phyloP scores from a whole-genome alignment of 2,888 invertebrate species.

The Beris chalybata region DNA sequence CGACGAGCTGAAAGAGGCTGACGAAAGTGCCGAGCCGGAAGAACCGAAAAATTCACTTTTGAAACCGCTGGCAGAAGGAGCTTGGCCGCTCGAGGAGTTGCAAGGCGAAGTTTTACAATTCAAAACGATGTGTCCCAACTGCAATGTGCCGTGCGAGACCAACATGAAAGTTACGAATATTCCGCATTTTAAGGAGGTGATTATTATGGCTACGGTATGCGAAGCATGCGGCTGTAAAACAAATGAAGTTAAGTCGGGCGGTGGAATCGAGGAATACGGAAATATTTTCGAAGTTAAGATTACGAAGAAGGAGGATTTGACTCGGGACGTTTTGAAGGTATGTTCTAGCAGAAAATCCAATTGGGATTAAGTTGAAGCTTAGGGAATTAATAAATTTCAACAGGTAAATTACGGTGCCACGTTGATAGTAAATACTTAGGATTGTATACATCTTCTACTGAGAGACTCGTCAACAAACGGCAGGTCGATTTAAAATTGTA shows the following conservation, averaged over 20 bases:
- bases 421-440: no score
- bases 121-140: slow-evolving; percentile 82
- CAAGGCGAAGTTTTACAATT: slow-evolving; percentile 81
- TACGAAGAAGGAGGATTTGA: slow-evolving; percentile 73
- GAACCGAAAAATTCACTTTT: slow-evolving; percentile 51
- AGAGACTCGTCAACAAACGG: no score
- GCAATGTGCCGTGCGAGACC: slow-evolving; percentile 79
- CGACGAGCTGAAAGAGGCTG: slow-evolving; percentile 50
- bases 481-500: no score
- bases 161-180: slow-evolving; percentile 94
- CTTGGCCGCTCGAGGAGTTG: slow-evolving; percentile 67
- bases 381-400: no score
- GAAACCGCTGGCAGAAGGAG: slow-evolving; percentile 62
- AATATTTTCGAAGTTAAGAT: slow-evolving; percentile 75
- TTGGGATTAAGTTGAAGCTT: no score
- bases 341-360: neutral
- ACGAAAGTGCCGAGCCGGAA: slow-evolving; percentile 40
- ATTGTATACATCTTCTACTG: no score
- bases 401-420: no score
- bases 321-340: slow-evolving; percentile 91
- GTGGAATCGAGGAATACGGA: slow-evolving; percentile 83
- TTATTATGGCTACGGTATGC: slow-evolving; percentile 96
- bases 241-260: slow-evolving; percentile 94
- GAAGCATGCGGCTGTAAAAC: slow-evolving; percentile 88
- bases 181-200: slow-evolving; percentile 96